A percentile compares a stretch with the other conserved stretches of the same genome.
Conservation (phyloP, 2,113 vertebrate genomes). For the Fulica atra region DNA sequence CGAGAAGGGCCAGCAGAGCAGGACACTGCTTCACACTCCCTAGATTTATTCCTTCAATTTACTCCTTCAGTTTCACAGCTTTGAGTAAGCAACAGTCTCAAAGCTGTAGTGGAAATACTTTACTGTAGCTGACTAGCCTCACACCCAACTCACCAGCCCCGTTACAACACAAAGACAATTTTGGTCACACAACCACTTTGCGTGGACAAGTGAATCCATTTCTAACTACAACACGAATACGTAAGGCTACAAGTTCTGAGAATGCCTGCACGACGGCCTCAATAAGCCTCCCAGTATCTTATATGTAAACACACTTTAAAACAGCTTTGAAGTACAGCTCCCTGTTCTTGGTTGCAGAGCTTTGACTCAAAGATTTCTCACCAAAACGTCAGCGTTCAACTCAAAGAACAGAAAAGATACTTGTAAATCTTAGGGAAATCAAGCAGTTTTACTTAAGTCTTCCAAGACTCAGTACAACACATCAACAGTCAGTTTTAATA, state of each 20-base stretch:
- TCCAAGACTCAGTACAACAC: constrained; percentile 24
- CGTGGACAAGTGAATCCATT: not conserved
- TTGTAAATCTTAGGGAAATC: constrained; percentile 16
- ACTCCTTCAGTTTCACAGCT: not conserved
- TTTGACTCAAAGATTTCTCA: not conserved
- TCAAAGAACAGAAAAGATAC: constrained; percentile 13
- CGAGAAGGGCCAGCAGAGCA: not conserved
- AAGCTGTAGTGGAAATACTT: not conserved
- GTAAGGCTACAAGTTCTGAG: not conserved
- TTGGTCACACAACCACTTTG: not conserved
- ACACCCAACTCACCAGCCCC: not conserved
- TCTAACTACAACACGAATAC: not conserved
- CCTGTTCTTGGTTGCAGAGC: not conserved
- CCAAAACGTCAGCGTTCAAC: not conserved
- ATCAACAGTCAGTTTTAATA: not conserved
- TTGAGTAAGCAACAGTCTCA: not conserved
- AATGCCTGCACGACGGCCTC: not conserved
- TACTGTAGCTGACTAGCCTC: not conserved
- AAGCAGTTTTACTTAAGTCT: constrained; percentile 35
- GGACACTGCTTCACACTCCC: not conserved
- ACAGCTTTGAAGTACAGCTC: not conserved
- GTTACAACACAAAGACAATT: not conserved
- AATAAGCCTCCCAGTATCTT: not conserved
- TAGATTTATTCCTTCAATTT: not conserved
- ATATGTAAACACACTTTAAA: not conserved